Evolutionary conservation across 2,888 invertebrate species (phyloP).

Genomic region (Drepana falcataria): DNA sequence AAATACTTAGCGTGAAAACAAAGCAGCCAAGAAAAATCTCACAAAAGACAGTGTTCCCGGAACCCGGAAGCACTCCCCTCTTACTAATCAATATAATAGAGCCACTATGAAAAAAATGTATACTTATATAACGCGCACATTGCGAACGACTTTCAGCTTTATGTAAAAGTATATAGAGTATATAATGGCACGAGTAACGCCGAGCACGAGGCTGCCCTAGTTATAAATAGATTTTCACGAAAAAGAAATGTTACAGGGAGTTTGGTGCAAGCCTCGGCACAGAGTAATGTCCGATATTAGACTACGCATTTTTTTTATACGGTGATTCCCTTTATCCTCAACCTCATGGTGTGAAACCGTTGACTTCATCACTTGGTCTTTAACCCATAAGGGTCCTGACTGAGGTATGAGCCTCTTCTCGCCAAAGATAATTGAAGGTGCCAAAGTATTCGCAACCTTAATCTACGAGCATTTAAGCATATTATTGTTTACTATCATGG

Average conservation of each 20-base stretch:
- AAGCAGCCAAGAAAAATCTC: constrained; percentile 62
- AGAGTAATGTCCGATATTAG: constrained; percentile 47
- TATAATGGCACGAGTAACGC: constrained; percentile 23
- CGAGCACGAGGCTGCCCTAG: constrained; percentile 66
- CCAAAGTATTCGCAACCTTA: too few species aligned
- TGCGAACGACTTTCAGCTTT: constrained; percentile 28
- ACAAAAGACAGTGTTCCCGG: constrained; percentile 51
- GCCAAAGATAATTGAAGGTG: too few species aligned
- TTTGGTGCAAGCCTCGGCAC: constrained; percentile 69
- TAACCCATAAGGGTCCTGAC: too few species aligned
- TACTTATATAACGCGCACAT: constrained; percentile 41
- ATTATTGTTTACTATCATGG: too few species aligned
- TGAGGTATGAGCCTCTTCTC: too few species aligned
- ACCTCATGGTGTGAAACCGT: too few species aligned
- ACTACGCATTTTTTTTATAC: constrained; percentile 5
- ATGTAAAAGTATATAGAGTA: constrained; percentile 26
- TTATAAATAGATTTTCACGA: constrained; percentile 80
- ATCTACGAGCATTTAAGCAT: too few species aligned
- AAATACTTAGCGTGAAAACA: constrained; percentile 53
- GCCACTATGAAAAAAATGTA: constrained; percentile 75
- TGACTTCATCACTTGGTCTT: too few species aligned
- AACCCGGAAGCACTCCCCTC: constrained; percentile 61
- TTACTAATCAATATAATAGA: constrained; percentile 79
- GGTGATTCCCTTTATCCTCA: not conserved
- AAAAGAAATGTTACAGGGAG: constrained; percentile 79